phyloP scores from a whole-genome alignment of 2,888 invertebrate genomes.

The Altica lythri region DNA sequence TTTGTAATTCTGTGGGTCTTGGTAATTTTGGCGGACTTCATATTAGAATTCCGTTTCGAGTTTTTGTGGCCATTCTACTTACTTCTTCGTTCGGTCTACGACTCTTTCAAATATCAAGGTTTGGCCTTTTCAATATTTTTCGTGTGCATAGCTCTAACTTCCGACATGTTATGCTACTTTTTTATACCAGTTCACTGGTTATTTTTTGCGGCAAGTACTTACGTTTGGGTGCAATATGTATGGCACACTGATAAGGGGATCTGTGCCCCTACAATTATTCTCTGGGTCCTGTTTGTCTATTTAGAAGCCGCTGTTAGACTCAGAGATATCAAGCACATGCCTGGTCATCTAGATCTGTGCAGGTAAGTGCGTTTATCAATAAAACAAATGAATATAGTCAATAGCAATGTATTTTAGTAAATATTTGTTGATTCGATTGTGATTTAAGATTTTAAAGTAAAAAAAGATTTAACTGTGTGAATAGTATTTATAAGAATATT shows the following conservation, averaged over 20 bases:
- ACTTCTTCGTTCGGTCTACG: conserved; percentile 91
- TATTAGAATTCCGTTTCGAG: conserved; percentile 98
- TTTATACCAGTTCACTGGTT: conserved; percentile 98
- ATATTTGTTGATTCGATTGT: too few species aligned
- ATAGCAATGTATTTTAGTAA: not conserved
- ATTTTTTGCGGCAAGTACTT: conserved; percentile 97
- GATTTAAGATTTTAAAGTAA: too few species aligned
- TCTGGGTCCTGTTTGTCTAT: conserved; percentile 94
- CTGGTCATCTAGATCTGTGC: conserved; percentile 86
- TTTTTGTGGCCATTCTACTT: conserved; percentile 99
- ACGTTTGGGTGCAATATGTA: conserved; percentile 98
- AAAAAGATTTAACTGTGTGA: too few species aligned
- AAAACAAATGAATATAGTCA: too few species aligned
- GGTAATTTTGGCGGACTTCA: conserved; percentile 93
- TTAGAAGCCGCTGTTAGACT: conserved; percentile 89
- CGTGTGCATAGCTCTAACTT: conserved; percentile 95
- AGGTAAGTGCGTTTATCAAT: conserved; percentile 56
- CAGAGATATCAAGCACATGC: conserved; percentile 80
- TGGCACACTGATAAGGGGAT: conserved; percentile 94
- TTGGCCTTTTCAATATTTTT: conserved; percentile 98
- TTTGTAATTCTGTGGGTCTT: conserved; percentile 94
- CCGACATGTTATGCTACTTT: conserved; percentile 98
- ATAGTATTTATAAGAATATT: too few species aligned
- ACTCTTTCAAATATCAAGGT: conserved; percentile 98
- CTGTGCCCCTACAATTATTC: conserved; percentile 90